These are phyloP conservation scores for Thamnophis sirtalis DNA, from an alignment of 2,113 vertebrate genomes.

Conservation along the genomic window DNA sequence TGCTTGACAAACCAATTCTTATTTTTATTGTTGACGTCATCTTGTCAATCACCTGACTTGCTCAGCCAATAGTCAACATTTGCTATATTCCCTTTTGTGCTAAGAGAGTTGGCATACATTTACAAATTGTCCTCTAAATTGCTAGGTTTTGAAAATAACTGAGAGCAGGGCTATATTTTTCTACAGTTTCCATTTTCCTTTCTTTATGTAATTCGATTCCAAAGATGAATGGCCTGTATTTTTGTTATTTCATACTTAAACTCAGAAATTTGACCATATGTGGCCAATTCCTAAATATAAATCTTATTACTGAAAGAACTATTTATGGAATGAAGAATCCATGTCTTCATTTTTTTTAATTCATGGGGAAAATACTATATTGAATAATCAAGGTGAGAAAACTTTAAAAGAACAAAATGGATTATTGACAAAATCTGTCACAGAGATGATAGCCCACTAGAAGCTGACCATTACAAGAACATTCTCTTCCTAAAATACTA, in stretches of 20 bases:
- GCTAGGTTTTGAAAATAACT: not conserved
- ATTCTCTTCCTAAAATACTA: slow-evolving; percentile 44
- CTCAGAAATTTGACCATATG: not conserved
- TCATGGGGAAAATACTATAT: not conserved
- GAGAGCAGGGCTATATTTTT: not conserved
- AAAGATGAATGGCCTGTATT: not conserved
- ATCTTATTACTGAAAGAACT: slow-evolving; percentile 35
- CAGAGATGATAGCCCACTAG: slow-evolving; percentile 25
- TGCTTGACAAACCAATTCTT: not conserved
- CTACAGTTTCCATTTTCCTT: not conserved
- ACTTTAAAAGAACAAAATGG: slow-evolving; percentile 47
- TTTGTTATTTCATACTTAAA: not conserved
- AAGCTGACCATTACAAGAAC: slow-evolving; percentile 45
- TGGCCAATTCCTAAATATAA: not conserved
- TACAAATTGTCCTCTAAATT: not conserved
- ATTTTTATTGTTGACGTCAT: not conserved
- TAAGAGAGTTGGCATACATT: not conserved
- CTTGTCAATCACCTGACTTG: not conserved
- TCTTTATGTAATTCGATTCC: not conserved
- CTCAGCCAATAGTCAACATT: not conserved
- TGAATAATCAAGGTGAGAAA: slow-evolving; percentile 21
- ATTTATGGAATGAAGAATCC: slow-evolving; percentile 53
- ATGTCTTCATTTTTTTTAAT: not conserved
- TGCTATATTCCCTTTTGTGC: not conserved
- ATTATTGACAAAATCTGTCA: slow-evolving; percentile 46